phyloP scores from a whole-genome alignment of 2,888 invertebrate species.

The Lucinisca nassula region DNA sequence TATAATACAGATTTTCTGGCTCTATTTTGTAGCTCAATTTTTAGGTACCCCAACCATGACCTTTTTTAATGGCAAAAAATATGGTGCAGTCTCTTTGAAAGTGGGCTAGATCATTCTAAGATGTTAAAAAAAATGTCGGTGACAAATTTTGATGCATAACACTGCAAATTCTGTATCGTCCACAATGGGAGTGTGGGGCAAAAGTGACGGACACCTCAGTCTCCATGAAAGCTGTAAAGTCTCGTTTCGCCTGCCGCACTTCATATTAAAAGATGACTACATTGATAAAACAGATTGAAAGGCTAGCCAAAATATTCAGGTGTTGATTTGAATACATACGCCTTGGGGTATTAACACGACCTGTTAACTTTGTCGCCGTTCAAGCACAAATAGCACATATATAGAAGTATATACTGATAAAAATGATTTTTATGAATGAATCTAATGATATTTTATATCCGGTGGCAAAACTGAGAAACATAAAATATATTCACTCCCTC shows the following conservation, averaged over 20 bases:
- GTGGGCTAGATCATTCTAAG: too few relatives aligned
- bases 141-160: too few relatives aligned
- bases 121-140: too few relatives aligned
- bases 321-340: constrained; percentile 5
- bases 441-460: background rate
- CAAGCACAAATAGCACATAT: constrained; percentile 6
- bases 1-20: too few relatives aligned
- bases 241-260: background rate
- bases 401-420: constrained; percentile 9
- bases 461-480: background rate
- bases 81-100: too few relatives aligned
- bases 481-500: too few relatives aligned
- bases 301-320: constrained; percentile 6
- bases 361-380: constrained; percentile 13
- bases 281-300: background rate
- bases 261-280: background rate
- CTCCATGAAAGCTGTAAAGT: background rate
- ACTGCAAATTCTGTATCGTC: too few relatives aligned
- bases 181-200: too few relatives aligned
- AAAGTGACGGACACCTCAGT: too few relatives aligned
- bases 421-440: constrained; percentile 6
- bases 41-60: too few relatives aligned
- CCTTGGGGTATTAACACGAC: background rate
- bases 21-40: too few relatives aligned
- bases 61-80: too few relatives aligned